Percentiles rank a stretch among this genome's conserved stretches.
Conservation (phyloP, 2,113 vertebrate species). For the Callithrix jacchus region DNA sequence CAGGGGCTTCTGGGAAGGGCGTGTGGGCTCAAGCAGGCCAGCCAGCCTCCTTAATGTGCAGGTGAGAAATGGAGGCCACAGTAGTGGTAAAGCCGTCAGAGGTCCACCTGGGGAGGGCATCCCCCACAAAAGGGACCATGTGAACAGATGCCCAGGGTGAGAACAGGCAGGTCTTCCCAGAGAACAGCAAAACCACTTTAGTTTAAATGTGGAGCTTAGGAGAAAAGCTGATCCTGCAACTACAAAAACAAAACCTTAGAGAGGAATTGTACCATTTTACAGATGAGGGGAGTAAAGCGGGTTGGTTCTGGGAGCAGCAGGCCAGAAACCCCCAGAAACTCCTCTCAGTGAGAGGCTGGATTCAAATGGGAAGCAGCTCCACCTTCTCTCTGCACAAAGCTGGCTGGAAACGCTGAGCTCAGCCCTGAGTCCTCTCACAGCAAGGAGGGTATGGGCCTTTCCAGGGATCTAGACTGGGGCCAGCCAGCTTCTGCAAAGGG, state of each 20-base stretch:
- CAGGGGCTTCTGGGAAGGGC: neutral
- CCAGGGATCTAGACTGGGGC: too few relatives aligned
- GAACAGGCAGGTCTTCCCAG: neutral
- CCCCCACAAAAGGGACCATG: accelerated
- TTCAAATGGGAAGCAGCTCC: neutral
- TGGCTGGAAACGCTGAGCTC: neutral
- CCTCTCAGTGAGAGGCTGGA: neutral
- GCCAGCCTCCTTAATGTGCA: neutral
- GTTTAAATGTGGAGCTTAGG: neutral
- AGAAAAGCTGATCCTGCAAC: neutral
- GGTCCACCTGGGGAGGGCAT: accelerated
- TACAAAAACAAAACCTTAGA: neutral
- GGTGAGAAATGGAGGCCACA: neutral
- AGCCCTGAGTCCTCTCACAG: neutral
- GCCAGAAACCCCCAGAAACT: neutral
- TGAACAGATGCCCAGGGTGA: accelerated
- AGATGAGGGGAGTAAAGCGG: neutral
- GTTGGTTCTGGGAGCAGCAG: neutral
- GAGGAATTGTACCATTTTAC: neutral
- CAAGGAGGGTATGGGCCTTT: neutral
- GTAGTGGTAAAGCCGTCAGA: accelerated
- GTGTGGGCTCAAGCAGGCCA: neutral
- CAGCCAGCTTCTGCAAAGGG: neutral
- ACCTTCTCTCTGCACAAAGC: neutral
- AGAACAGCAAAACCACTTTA: neutral